Evolutionary conservation across 2,797 vertebrate genomes (phyloP).

Genomic region (Acrossocheilus fasciatus): DNA sequence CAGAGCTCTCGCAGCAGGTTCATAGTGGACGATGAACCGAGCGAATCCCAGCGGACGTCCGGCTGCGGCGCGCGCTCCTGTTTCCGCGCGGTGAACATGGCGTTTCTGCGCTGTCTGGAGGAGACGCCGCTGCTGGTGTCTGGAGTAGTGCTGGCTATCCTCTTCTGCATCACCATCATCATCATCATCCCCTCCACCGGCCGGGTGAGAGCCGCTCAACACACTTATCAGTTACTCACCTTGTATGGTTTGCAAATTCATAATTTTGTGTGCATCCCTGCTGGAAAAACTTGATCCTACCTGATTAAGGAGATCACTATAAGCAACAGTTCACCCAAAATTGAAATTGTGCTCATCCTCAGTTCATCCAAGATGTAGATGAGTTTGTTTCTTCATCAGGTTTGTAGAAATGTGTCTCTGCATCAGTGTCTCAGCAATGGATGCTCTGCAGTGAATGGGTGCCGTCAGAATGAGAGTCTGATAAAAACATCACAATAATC

Average conservation of each 20-base stretch:
- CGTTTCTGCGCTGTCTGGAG: constrained; percentile 74
- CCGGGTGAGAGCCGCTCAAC: constrained; percentile 68
- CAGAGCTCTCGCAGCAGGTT: not conserved
- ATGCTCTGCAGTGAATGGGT: not conserved
- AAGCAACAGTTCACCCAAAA: not conserved
- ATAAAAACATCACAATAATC: not conserved
- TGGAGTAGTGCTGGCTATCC: constrained; percentile 76
- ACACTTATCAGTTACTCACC: not conserved
- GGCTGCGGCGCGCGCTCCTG: constrained; percentile 64
- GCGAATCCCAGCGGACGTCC: not conserved
- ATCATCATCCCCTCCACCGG: constrained; percentile 71
- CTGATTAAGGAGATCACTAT: not conserved
- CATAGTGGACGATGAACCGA: not conserved
- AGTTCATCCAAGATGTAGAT: not conserved
- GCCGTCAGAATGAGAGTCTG: not conserved
- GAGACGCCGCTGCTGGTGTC: constrained; percentile 80
- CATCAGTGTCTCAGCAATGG: not conserved
- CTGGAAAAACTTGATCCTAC: not conserved
- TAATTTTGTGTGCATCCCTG: not conserved
- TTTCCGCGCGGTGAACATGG: constrained; percentile 65
- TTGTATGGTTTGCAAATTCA: not conserved
- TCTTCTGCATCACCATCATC: constrained; percentile 78
- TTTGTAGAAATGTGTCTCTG: not conserved
- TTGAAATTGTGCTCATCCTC: not conserved
- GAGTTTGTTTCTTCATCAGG: not conserved